These are phyloP conservation scores for Grus americana DNA, from an alignment of 2,113 vertebrate genomes.

Conservation along the genomic window DNA sequence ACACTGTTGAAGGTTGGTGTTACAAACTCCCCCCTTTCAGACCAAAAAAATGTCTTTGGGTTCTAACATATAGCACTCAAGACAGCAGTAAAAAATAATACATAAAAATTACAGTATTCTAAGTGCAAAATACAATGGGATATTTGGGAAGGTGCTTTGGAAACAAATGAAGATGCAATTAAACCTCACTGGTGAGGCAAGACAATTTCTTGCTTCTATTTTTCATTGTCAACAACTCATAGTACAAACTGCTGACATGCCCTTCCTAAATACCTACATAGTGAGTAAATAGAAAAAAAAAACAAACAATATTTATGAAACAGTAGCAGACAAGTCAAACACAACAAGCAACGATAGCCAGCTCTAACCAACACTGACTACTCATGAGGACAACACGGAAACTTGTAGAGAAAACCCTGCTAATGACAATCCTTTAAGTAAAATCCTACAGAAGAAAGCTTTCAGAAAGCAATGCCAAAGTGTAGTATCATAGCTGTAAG, in stretches of 20 bases:
- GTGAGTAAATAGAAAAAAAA: background rate
- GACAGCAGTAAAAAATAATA: background rate
- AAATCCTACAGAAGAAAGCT: background rate
- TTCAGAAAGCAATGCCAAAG: background rate
- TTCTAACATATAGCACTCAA: background rate
- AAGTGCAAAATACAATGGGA: background rate
- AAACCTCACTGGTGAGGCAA: background rate
- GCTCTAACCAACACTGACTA: background rate
- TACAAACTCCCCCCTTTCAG: background rate
- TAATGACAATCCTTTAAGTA: background rate
- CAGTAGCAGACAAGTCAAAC: background rate
- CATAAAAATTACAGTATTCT: background rate
- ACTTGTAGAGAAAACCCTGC: background rate
- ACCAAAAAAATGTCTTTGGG: background rate
- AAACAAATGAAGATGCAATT: background rate
- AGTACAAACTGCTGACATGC: background rate
- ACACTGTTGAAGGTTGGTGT: background rate
- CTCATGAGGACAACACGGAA: background rate
- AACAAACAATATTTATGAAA: background rate
- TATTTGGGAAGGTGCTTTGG: background rate
- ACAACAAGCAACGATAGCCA: background rate
- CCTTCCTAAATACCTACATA: background rate
- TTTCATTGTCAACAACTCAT: background rate
- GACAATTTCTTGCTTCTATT: background rate
- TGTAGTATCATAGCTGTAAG: background rate